These are phyloP conservation scores for Mythimna albipuncta DNA, from an alignment of 2,888 invertebrate genomes.

Conservation along the genomic window DNA sequence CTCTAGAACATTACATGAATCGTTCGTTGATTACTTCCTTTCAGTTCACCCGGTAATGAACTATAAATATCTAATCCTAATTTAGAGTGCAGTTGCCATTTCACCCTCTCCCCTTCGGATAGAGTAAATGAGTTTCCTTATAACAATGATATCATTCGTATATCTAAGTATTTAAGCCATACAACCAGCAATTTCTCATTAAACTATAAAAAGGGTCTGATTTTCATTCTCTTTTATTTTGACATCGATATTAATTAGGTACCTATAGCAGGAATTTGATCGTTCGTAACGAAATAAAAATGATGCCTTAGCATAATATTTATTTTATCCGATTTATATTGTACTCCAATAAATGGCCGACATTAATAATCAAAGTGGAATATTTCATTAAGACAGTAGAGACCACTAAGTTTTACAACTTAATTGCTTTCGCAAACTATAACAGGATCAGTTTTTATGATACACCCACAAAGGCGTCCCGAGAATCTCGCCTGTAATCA, in stretches of 20 bases:
- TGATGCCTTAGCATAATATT: slow-evolving; percentile 72
- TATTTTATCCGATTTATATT: slow-evolving; percentile 79
- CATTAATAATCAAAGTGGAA: slow-evolving; percentile 85
- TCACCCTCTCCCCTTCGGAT: slow-evolving; percentile 52
- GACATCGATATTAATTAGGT: slow-evolving; percentile 25
- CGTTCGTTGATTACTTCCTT: slow-evolving; percentile 53
- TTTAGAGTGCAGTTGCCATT: slow-evolving; percentile 59
- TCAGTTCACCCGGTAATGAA: slow-evolving; percentile 46
- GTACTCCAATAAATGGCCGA: slow-evolving; percentile 79
- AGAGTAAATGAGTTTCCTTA: slow-evolving; percentile 55
- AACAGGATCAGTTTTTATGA: slow-evolving; percentile 87
- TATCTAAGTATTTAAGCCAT: slow-evolving; percentile 40
- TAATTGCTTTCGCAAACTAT: slow-evolving; percentile 89
- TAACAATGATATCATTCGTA: slow-evolving; percentile 56
- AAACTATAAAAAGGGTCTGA: slow-evolving; percentile 40
- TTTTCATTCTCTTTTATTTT: slow-evolving; percentile 18
- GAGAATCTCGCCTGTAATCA: slow-evolving; percentile 71
- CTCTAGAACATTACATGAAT: slow-evolving; percentile 28
- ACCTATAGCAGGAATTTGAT: slow-evolving; percentile 37
- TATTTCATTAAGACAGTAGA: slow-evolving; percentile 87
- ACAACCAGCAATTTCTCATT: slow-evolving; percentile 30
- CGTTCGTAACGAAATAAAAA: slow-evolving; percentile 49
- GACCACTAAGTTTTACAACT: slow-evolving; percentile 87
- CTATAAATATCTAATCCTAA: slow-evolving; percentile 56
- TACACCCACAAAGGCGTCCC: slow-evolving; percentile 76